Base-by-base conservation (phyloP, 2,888 invertebrate genomes). In the Tipula confusa region DNA sequence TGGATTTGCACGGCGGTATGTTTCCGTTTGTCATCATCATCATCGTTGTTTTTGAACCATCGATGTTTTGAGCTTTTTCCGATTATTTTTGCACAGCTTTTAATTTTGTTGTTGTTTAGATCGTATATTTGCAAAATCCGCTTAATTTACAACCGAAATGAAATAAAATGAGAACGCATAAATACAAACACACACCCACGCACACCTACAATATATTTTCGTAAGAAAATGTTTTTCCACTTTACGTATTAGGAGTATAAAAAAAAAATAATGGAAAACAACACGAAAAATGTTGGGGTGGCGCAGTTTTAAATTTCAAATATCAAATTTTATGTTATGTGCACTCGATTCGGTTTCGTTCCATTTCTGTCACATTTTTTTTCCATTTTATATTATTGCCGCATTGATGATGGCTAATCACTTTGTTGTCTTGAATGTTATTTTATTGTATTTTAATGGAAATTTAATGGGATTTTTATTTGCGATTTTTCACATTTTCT, bases 401-500 rank as follows among this genome's bases (percentile, higher is more conserved):
- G n/a, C n/a, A 24, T 64, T 64, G 64, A 64, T 64, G 64, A 18
- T 64, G 64, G 64, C 64, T 64, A 64, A 64, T 64, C 64, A 64
- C 64, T 64, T 64, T 64, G 64, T 24, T 64, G 24, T 64, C 64
- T 64, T 64, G 64, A 64, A 18, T 64, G 64, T 64, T 64, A 64
- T 64, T 64, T 64, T 64, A 64, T 64, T 64, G 64, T 24, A 64
- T 64, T 64, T 64, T 64, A 64, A 64, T 64, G 64, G 64, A 64
- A 64, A 64, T 64, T 24, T 64, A 64, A 64, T 64, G 64, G 64
- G 64, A 64, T 64, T 64, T 64, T 64, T 64, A 64, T 64, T 64
- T 64, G 18, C 24, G 64, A 64, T 64, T 64, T 64, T 64, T 64
- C 64, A 64, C 64, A 64, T 64, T 64, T 64, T 64, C 64, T 24